Conservation (phyloP, 2,113 vertebrate genomes). For the Carassius auratus region DNA sequence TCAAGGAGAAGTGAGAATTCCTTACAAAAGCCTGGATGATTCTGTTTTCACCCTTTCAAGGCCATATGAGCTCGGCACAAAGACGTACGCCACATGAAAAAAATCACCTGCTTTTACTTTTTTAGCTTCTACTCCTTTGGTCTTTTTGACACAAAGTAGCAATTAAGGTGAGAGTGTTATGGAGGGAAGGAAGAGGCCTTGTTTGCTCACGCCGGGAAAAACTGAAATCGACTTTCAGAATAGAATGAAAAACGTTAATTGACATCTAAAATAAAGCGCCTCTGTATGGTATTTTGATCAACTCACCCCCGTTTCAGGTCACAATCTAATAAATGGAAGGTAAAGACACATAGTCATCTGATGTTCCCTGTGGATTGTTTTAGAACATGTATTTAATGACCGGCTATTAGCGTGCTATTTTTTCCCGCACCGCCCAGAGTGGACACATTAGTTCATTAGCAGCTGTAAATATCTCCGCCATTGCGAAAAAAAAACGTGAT, state of each 20-base stretch:
- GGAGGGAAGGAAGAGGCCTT: constrained; percentile 33
- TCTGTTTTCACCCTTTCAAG: constrained; percentile 64
- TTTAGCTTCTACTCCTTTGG: neutral
- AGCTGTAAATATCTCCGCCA: constrained; percentile 45
- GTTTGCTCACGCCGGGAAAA: constrained; percentile 46
- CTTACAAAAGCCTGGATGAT: constrained; percentile 63
- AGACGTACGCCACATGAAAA: constrained; percentile 43
- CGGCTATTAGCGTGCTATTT: constrained; percentile 44
- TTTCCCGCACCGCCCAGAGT: constrained; percentile 26
- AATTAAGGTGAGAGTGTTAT: constrained; percentile 63
- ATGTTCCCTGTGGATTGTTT: constrained; percentile 21
- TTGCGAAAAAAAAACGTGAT: constrained; percentile 39
- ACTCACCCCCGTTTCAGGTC: neutral
- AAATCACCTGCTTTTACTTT: constrained; percentile 20
- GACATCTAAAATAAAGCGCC: constrained; percentile 20
- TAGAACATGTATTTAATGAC: constrained; percentile 46
- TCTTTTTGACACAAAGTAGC: constrained; percentile 54
- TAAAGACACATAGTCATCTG: constrained; percentile 6
- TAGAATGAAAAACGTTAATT: constrained; percentile 47
- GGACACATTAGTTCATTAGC: constrained; percentile 59
- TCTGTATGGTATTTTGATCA: neutral
- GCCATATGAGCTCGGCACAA: constrained; percentile 61
- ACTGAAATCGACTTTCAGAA: constrained; percentile 60
- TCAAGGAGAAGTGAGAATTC: constrained; percentile 62
- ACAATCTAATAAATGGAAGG: constrained; percentile 21